Percentiles rank a stretch among this genome's conserved stretches.
Evolutionary conservation across 1,140 invertebrate species (phyloP).

Genomic region (Charaxes varanes): DNA sequence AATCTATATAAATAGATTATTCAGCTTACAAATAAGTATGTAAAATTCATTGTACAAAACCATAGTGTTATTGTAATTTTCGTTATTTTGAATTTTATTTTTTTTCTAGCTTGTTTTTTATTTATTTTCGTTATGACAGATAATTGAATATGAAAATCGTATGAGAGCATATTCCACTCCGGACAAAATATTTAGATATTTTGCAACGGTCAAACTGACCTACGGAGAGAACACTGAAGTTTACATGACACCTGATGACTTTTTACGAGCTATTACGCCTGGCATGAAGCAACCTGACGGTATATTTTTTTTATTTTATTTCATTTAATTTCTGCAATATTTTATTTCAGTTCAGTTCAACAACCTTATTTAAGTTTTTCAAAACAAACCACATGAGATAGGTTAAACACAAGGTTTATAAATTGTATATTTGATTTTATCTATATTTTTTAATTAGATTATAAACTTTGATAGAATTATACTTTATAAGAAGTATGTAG

Average conservation of each 20-base stretch:
- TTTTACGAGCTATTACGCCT: slow-evolving; percentile 96
- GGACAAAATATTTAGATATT: slow-evolving; percentile 99
- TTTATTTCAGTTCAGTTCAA: too few species aligned
- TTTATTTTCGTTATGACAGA: slow-evolving; percentile 75
- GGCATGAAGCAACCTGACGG: slow-evolving; percentile 97
- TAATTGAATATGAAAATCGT: slow-evolving; percentile 99
- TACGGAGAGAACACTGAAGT: slow-evolving; percentile 85
- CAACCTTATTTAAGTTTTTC: too few species aligned
- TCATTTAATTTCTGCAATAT: background rate
- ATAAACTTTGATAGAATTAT: too few species aligned
- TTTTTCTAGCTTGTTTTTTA: slow-evolving; percentile 21
- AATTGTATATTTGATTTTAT: too few species aligned
- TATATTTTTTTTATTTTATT: slow-evolving; percentile 67
- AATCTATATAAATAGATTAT: background rate
- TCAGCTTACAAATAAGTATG: background rate
- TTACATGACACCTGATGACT: slow-evolving; percentile 99
- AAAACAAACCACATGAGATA: too few species aligned
- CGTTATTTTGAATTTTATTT: slow-evolving; percentile 15
- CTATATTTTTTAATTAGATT: too few species aligned
- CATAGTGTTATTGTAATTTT: background rate
- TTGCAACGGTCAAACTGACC: slow-evolving; percentile 95
- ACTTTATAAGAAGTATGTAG: background rate
- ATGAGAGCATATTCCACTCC: slow-evolving; percentile 96
- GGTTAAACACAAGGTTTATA: too few species aligned
- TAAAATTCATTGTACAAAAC: too few species aligned